phyloP scores from a whole-genome alignment of 2,888 invertebrate genomes.

The Emmelina monodactyla region DNA sequence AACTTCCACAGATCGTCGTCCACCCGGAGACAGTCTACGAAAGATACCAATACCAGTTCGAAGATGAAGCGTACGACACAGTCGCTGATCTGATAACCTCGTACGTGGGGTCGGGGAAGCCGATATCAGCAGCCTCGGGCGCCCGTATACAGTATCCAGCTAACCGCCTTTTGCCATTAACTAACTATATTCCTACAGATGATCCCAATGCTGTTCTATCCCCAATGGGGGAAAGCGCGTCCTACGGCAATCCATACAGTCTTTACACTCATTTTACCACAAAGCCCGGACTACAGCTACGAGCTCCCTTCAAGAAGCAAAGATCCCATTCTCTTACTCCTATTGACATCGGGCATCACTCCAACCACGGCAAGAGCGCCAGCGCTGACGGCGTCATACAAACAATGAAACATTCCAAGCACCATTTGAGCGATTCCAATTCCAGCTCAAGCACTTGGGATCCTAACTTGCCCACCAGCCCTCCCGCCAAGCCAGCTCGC shows the following conservation, averaged over 20 bases:
- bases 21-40: constrained; percentile 93
- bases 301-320: constrained; percentile 62
- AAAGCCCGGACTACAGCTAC: constrained; percentile 43
- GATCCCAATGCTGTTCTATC: constrained; percentile 39
- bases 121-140: constrained; percentile 88
- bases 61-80: constrained; percentile 92
- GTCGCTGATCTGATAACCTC: constrained; percentile 93
- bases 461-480: constrained; percentile 62
- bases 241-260: constrained; percentile 54
- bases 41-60: constrained; percentile 90
- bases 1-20: constrained; percentile 72
- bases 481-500: constrained; percentile 66
- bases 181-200: constrained; percentile 67
- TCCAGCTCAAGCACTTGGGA: constrained; percentile 61
- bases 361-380: constrained; percentile 68
- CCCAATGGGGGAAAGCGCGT: constrained; percentile 34
- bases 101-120: constrained; percentile 89
- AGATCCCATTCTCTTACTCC: constrained; percentile 83
- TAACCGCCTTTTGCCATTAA: constrained; percentile 80
- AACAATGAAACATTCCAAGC: constrained; percentile 40
- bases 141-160: constrained; percentile 87
- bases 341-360: constrained; percentile 52
- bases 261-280: constrained; percentile 54
- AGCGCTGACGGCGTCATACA: constrained; percentile 75
- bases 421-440: constrained; percentile 55